These are phyloP conservation scores for Mantis religiosa DNA, from an alignment of 2,888 invertebrate species.

Conservation along the genomic window DNA sequence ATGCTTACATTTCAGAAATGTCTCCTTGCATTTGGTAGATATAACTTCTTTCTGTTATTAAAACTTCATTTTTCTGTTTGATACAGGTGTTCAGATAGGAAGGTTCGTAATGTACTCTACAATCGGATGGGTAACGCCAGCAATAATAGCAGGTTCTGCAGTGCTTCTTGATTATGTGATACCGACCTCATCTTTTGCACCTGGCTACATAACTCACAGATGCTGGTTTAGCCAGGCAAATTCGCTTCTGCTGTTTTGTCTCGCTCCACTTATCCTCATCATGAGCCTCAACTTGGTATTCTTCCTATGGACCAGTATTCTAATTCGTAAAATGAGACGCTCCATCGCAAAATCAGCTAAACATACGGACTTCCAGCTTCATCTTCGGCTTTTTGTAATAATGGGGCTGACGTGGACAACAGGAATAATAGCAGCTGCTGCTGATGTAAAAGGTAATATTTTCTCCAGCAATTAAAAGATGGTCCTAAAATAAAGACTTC, in stretches of 20 bases:
- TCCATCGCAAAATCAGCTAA: too few species aligned
- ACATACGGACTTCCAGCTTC: too few species aligned
- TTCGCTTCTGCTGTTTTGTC: background rate
- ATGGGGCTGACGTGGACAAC: too few species aligned
- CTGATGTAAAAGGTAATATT: too few species aligned
- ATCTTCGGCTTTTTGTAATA: too few species aligned
- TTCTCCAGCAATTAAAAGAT: too few species aligned
- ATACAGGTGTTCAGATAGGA: background rate
- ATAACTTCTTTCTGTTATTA: too few species aligned
- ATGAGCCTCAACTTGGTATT: background rate
- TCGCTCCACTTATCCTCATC: background rate
- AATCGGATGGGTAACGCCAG: background rate
- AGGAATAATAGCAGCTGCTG: too few species aligned
- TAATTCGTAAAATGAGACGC: background rate
- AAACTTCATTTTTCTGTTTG: background rate
- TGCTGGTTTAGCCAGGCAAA: background rate
- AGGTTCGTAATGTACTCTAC: background rate
- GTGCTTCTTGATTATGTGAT: background rate
- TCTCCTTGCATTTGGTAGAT: too few species aligned
- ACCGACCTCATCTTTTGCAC: background rate
- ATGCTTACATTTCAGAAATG: too few species aligned
- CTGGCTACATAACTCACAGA: background rate
- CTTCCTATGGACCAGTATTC: background rate
- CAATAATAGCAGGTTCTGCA: background rate
- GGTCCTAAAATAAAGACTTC: too few species aligned